Percentiles rank a stretch among this genome's conserved stretches.
These are phyloP conservation scores for Spheniscus mendiculus DNA, from an alignment of 2,113 vertebrate genomes.

Conservation along the genomic window DNA sequence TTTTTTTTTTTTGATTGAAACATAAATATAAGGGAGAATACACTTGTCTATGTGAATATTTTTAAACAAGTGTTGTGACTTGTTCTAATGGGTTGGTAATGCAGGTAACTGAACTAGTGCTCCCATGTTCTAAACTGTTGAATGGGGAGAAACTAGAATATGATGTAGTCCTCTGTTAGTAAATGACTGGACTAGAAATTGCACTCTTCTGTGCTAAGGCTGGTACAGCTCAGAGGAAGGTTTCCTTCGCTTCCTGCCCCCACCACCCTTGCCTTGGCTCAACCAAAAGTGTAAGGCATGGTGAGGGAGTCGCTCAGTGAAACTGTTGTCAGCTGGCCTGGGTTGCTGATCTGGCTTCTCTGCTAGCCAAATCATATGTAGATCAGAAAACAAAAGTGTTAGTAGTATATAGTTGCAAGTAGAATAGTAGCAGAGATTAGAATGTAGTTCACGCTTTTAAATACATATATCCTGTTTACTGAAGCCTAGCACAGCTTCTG, in stretches of 20 bases:
- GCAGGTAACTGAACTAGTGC: not conserved
- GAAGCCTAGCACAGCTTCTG: not conserved
- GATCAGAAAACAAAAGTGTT: not conserved
- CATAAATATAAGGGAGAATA: not conserved
- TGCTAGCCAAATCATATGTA: not conserved
- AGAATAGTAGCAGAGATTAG: not conserved
- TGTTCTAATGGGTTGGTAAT: not conserved
- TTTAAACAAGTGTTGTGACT: not conserved
- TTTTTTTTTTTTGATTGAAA: rapidly evolving
- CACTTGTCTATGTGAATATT: not conserved
- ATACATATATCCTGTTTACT: not conserved
- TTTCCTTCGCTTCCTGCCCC: not conserved
- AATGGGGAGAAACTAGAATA: not conserved
- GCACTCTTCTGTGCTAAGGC: not conserved
- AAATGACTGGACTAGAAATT: not conserved
- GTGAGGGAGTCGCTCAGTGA: rapidly evolving
- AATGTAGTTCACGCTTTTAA: not conserved
- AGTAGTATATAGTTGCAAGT: not conserved
- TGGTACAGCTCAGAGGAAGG: not conserved
- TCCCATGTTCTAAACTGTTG: not conserved
- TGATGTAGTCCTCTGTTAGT: not conserved
- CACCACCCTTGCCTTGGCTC: not conserved
- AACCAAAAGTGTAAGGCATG: not conserved
- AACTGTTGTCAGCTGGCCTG: not conserved
- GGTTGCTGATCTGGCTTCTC: not conserved